phyloP scores from a whole-genome alignment of 2,797 vertebrate genomes.

The Leucoraja ocellata region DNA sequence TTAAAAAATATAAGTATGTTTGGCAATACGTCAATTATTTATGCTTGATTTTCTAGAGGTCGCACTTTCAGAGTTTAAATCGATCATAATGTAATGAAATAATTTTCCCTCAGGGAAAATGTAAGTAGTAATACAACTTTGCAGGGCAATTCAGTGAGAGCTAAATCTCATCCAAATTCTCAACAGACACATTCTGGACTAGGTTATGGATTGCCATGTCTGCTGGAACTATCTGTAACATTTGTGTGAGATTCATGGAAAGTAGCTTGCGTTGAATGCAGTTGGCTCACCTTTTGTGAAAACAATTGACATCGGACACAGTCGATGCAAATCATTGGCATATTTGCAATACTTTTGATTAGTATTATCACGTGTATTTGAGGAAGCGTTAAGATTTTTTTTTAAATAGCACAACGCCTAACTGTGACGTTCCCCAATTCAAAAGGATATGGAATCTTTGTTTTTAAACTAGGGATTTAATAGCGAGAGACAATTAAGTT shows the following conservation, averaged over 20 bases:
- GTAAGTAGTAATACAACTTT: neutral
- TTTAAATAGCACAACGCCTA: neutral
- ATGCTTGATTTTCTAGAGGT: neutral
- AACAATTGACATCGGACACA: too few relatives aligned
- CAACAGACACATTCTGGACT: neutral
- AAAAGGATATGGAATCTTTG: neutral
- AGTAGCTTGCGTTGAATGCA: neutral
- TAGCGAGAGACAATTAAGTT: neutral
- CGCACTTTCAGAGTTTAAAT: neutral
- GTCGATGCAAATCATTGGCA: neutral
- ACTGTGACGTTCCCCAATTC: neutral
- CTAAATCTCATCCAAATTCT: constrained; percentile 3
- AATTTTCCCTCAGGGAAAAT: neutral
- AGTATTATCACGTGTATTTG: neutral
- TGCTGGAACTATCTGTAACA: neutral
- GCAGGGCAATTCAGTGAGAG: neutral
- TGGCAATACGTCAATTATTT: neutral
- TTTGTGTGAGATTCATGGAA: neutral
- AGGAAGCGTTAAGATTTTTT: neutral
- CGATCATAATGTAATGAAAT: neutral
- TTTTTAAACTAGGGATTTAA: neutral
- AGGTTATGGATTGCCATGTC: neutral
- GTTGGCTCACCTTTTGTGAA: neutral
- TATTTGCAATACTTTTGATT: neutral
- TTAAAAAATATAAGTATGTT: neutral